A percentile compares a stretch with the other conserved stretches of the same genome.
These are phyloP conservation scores for Xestia xanthographa DNA, from an alignment of 2,888 invertebrate genomes.

Conservation along the genomic window DNA sequence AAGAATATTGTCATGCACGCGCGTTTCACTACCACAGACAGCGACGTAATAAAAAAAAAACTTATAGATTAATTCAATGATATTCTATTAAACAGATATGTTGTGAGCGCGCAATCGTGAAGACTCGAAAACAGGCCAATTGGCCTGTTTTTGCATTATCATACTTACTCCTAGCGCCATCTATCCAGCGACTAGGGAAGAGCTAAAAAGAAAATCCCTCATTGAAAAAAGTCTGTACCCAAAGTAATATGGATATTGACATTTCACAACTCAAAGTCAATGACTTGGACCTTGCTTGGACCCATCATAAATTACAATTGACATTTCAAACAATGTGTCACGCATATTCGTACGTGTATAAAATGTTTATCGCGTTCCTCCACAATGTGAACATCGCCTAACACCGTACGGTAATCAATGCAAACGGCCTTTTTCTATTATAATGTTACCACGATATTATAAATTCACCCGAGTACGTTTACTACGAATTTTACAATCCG, in stretches of 20 bases:
- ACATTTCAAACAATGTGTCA: constrained; percentile 56
- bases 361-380: constrained; percentile 32
- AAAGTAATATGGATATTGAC: neutral
- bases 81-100: too few relatives aligned
- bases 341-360: constrained; percentile 50
- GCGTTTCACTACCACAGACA: too few relatives aligned
- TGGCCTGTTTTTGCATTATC: too few relatives aligned
- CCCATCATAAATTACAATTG: constrained; percentile 51
- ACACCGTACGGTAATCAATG: constrained; percentile 63
- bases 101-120: too few relatives aligned
- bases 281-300: constrained; percentile 32
- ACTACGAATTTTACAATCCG: constrained; percentile 73
- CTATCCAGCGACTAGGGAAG: too few relatives aligned
- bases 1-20: too few relatives aligned
- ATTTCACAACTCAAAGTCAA: constrained; percentile 29
- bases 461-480: constrained; percentile 70
- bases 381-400: constrained; percentile 54
- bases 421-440: constrained; percentile 71
- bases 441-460: constrained; percentile 68
- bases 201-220: too few relatives aligned
- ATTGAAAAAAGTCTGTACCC: too few relatives aligned
- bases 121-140: too few relatives aligned
- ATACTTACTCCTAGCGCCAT: too few relatives aligned
- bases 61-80: too few relatives aligned
- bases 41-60: too few relatives aligned